phyloP scores from a whole-genome alignment of 2,113 vertebrate species.

The Brevimyrus niger region DNA sequence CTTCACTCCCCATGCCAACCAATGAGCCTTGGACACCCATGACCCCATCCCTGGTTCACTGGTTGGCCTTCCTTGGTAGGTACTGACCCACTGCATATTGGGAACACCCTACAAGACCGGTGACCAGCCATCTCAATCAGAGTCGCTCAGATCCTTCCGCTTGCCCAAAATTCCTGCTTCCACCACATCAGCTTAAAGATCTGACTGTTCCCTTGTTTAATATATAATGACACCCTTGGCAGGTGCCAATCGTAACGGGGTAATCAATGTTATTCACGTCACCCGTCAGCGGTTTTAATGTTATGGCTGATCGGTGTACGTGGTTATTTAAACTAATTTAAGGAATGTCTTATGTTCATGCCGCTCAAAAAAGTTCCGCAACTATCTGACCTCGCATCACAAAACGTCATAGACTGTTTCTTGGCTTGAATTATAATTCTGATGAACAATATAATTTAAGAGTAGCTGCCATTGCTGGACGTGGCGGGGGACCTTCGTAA shows the following conservation, averaged over 20 bases:
- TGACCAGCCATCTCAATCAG: too few species aligned
- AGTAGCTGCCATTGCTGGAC: neutral
- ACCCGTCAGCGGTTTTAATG: neutral
- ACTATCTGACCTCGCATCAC: neutral
- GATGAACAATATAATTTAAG: conserved; percentile 11
- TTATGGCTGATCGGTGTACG: neutral
- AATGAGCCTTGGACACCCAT: too few species aligned
- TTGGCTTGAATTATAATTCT: conserved; percentile 7
- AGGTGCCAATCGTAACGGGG: neutral
- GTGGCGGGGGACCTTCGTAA: neutral
- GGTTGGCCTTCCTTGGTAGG: too few species aligned
- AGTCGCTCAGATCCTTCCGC: too few species aligned
- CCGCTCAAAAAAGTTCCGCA: neutral
- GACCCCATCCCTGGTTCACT: too few species aligned
- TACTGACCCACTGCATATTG: too few species aligned
- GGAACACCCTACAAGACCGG: too few species aligned
- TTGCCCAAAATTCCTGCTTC: too few species aligned
- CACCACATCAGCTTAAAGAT: neutral
- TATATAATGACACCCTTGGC: neutral
- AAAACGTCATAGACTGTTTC: neutral
- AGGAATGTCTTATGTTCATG: neutral
- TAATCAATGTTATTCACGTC: neutral
- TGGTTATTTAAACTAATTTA: neutral
- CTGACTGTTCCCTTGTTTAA: neutral
- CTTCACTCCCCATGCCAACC: too few species aligned